These are phyloP conservation scores for Crioceris asparagi DNA, from an alignment of 2,888 invertebrate genomes.

Conservation along the genomic window DNA sequence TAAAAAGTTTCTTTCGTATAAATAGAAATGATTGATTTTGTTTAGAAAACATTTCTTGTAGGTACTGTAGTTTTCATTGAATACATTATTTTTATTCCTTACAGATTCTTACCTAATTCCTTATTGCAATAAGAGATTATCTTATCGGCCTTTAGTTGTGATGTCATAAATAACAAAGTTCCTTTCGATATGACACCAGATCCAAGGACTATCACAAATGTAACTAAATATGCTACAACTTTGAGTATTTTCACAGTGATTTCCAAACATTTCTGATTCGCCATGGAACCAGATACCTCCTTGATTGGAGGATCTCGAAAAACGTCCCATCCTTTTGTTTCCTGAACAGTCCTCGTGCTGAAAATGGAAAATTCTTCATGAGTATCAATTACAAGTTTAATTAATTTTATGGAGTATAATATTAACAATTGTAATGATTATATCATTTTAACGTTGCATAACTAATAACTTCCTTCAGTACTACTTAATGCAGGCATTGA, in stretches of 20 bases:
- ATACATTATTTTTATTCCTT: too few relatives aligned
- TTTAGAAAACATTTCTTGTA: too few relatives aligned
- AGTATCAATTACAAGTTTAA: too few relatives aligned
- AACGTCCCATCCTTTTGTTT: conserved; percentile 94
- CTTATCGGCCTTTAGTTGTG: conserved; percentile 70
- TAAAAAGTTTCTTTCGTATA: too few relatives aligned
- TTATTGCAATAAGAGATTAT: conserved; percentile 73
- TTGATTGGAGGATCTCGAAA: conserved; percentile 86
- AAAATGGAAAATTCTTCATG: too few relatives aligned
- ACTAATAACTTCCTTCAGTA: too few relatives aligned
- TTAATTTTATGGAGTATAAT: too few relatives aligned
- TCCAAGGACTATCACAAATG: conserved; percentile 74
- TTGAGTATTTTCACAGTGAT: conserved; percentile 75
- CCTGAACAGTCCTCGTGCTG: conserved; percentile 74
- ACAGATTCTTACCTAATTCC: conserved; percentile 69
- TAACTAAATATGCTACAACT: conserved; percentile 72
- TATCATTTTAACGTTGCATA: too few relatives aligned
- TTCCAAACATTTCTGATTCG: conserved; percentile 77
- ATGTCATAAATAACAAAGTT: conserved; percentile 83
- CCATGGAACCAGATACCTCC: conserved; percentile 80
- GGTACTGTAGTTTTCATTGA: too few relatives aligned
- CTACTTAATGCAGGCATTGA: too few relatives aligned
- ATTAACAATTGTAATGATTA: too few relatives aligned
- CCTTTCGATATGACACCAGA: conserved; percentile 84
- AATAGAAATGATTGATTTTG: too few relatives aligned